Percentiles rank a stretch among this genome's conserved stretches.
Conservation (phyloP, 2,888 invertebrate genomes). For the Atethmia centrago region DNA sequence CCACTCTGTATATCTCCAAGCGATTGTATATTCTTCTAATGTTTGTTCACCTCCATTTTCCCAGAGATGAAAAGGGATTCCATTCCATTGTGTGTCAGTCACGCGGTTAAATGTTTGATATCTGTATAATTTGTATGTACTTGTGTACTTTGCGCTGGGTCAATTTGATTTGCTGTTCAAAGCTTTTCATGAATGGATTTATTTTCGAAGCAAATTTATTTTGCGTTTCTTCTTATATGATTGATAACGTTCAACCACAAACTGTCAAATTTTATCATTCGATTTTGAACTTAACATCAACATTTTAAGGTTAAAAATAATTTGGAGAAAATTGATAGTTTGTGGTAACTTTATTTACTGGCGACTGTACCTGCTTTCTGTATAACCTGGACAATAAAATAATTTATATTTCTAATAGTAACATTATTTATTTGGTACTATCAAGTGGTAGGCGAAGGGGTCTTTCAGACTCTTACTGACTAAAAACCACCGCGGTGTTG, state of each 20-base stretch:
- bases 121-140: constrained; percentile 29
- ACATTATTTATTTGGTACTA: neutral
- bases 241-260: no score
- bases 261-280: no score
- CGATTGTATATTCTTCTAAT: constrained; percentile 42
- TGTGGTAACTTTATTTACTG: no score
- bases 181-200: constrained; percentile 13
- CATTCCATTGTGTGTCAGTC: constrained; percentile 43
- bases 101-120: constrained; percentile 14
- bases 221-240: neutral
- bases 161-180: constrained; percentile 10
- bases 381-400: no score
- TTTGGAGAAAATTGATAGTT: no score
- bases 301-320: no score
- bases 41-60: constrained; percentile 33
- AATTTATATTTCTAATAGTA: no score
- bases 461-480: no score
- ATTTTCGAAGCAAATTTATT: constrained; percentile 10
- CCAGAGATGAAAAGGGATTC: constrained; percentile 34
- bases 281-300: no score
- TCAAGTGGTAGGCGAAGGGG: no score
- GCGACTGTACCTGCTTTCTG: no score
- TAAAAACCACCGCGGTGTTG: no score
- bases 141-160: constrained; percentile 11
- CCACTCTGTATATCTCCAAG: constrained; percentile 17